A percentile compares a stretch with the other conserved stretches of the same genome.
phyloP scores from a whole-genome alignment of 2,797 vertebrate genomes.

The Sebastes matsubarae region DNA sequence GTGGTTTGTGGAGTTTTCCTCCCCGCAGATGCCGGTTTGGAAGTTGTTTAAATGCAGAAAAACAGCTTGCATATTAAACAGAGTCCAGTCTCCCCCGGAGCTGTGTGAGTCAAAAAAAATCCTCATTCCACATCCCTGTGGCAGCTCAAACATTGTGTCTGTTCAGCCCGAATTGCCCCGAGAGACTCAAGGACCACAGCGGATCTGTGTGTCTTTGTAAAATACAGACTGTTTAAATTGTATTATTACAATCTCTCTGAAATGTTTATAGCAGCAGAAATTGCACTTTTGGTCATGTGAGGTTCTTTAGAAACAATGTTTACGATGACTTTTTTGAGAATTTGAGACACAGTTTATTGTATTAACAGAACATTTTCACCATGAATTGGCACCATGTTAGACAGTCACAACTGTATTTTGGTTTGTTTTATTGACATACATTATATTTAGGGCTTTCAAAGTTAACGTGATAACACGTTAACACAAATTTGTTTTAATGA shows the following conservation, averaged over 20 bases:
- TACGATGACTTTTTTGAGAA: not conserved
- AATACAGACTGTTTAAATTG: not conserved
- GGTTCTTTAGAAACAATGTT: not conserved
- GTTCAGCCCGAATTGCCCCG: conserved; percentile 34
- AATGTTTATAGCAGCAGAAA: conserved; percentile 13
- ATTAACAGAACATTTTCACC: not conserved
- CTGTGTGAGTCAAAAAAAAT: conserved; percentile 22
- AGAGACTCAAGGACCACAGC: conserved; percentile 20
- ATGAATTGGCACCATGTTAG: not conserved
- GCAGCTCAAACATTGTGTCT: conserved; percentile 37
- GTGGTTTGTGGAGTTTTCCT: conserved; percentile 51
- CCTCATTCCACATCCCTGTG: conserved; percentile 32
- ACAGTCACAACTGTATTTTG: not conserved
- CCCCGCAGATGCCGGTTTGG: conserved; percentile 41
- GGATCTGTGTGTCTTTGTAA: conserved; percentile 2
- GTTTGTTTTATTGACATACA: not conserved
- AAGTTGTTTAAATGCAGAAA: conserved; percentile 57
- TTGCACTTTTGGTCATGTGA: not conserved
- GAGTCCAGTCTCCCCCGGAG: conserved; percentile 34
- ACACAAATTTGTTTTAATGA: too few species aligned
- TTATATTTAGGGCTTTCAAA: not conserved
- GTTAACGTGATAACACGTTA: too few species aligned
- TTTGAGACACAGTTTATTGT: not conserved
- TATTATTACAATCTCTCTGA: not conserved
- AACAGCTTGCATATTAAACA: conserved; percentile 59